Base-by-base conservation (phyloP, 2,888 invertebrate genomes). In the Yponomeuta malinellus region DNA sequence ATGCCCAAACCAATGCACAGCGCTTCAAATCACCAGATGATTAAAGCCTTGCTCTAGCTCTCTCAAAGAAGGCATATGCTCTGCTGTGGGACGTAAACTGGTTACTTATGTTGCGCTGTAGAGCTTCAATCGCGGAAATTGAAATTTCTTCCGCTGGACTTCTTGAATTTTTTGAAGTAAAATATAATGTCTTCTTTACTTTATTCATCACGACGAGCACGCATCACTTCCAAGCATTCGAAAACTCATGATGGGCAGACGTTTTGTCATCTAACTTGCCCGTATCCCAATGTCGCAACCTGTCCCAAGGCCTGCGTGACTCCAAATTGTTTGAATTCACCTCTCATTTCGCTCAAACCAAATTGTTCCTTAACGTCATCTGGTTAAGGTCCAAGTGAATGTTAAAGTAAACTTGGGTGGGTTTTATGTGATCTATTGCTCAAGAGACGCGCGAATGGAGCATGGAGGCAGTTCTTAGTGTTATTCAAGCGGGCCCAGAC, bases 271-370 rank as follows among this genome's bases (percentile, higher is more conserved):
- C 52, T 52, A 52, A 68, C 59, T 23, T 52, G 43, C 43, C 6
- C 12, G 31, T 37, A 63, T 63, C 63, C 69, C 69, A 69, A 69
- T 69, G 69, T 69, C 69, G 69, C 63, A 69, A 69, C 69, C 69
- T 33, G 59, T 15, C 15, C 69, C 69, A 69, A 69, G 69, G 69
- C 52, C 67, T 68, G 5, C 12, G 31, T 10, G 31, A 15, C 52
- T 15, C 2, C 15, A 59, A 59, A 9, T 12, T 12, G 52, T 12
- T 23, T 23, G 23, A 23, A 23, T 23, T 23, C 52, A 15, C 5
- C 15, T 59, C 52, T 59, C 52, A 59, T 3, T 15, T 15, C 12
- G 15, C 3, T 12, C 52, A 15, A 59, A 5, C 52, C 15, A 59
- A 59, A 59, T 15, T 59, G 15, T 59, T 5, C 52, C 52, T 15